These are phyloP conservation scores for Argya squamiceps DNA, from an alignment of 2,797 vertebrate species.

Conservation along the genomic window DNA sequence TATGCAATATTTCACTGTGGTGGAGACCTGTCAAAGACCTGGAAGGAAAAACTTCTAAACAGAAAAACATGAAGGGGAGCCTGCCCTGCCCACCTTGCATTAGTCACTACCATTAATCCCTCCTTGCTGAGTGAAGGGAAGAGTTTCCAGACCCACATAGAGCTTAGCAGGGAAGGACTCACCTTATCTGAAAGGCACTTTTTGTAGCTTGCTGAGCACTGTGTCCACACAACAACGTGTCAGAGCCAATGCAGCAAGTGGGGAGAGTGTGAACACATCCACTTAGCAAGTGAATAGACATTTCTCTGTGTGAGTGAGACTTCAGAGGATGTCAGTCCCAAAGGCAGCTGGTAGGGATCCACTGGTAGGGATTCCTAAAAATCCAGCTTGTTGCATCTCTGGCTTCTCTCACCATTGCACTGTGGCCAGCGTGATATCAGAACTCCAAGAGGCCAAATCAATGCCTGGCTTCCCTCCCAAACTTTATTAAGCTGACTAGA, in stretches of 20 bases:
- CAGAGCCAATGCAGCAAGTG: not conserved
- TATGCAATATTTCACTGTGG: not conserved
- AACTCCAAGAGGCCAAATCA: not conserved
- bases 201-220: not conserved
- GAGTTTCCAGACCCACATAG: not conserved
- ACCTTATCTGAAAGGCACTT: not conserved
- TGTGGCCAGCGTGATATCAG: not conserved
- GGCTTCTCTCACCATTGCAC: not conserved
- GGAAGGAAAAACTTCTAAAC: not conserved
- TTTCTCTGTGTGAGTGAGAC: not conserved
- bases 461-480: constrained; percentile 22
- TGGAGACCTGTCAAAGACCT: not conserved
- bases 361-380: not conserved
- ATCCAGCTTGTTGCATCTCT: not conserved
- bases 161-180: not conserved
- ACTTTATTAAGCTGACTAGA: not conserved
- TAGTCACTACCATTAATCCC: not conserved
- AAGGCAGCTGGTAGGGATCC: not conserved
- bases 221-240: not conserved
- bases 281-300: not conserved
- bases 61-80: not conserved
- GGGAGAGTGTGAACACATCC: not conserved
- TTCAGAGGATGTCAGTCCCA: not conserved
- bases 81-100: not conserved
- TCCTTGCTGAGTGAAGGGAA: not conserved